Base-by-base conservation (phyloP, 2,797 vertebrate genomes). In the Chanos chanos region DNA sequence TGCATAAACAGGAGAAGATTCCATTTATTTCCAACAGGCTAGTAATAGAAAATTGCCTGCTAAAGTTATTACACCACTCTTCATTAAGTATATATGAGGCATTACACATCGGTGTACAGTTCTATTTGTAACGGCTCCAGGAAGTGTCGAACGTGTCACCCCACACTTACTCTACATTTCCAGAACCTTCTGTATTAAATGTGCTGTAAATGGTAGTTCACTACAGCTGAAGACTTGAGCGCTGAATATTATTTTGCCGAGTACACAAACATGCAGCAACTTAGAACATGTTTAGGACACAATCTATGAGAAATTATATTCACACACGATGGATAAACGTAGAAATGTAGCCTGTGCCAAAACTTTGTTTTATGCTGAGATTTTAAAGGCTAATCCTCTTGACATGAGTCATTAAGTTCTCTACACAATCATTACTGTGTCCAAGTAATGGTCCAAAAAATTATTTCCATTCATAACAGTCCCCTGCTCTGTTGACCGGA, bases 381-480 rank as follows among this genome's bases (percentile, higher is more conserved):
- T 83, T 75, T 80, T 82, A 75, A 70, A 58, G 61, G 61, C 78
- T 85, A 83, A 87, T 86, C 80, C 80, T 71, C 75, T 78, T 57
- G 70, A 81, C 81, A 81, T 84, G 79, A 86, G 73, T 86, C 81
- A 86, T 83, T 84, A 83, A 64, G 37, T 77, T 81, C 78, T 72
- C 77, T 76, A 79, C 84, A 77, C 81, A 83, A 82, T 86, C 85
- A 88, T 87, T 83, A 82, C 80, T 68, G 78, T 71, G 68, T 84
- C 78, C 49, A 82, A 79, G 77, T 83, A 84, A 83, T 81, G 77
- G 82, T 85, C 80, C 73, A 78, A 85, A 83, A 75, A 81, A 81
- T 72, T 82, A 79, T 83, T 85, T 87, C 86, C 80, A 85, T 77
- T 86, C 80, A 82, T 79, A 81, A 83, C 77, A 76, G 78, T 75